Evolutionary conservation across 2,888 invertebrate genomes (phyloP), one percentile per base, ranked within the genome.

Genomic region (Globia sparganii): DNA sequence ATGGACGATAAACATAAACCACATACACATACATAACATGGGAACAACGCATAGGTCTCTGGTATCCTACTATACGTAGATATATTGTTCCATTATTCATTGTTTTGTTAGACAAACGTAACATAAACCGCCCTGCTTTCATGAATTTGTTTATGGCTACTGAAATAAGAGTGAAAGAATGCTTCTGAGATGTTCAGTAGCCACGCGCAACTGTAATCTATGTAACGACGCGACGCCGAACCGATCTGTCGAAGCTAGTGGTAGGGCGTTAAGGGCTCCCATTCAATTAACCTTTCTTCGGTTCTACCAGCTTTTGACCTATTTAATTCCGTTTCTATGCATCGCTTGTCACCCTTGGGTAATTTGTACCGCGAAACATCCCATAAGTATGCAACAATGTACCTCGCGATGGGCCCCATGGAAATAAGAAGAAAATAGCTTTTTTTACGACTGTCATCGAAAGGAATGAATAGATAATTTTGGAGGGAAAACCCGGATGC

Each of bases 281-380:
- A 92, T 94, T 94, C 92, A 92, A 94, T 95, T 94, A 94, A 94
- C 93, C 90, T 93, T 94, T 90, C 89, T 89, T 87, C 89, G 84
- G 82, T 76, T 90, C 77, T 77, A 83, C 88, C 59, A 87, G 87
- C 90, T 91, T 91, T 91, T 93, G 92, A 93, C 92, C 93, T 91
- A 93, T 93, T 94, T 92, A 88, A 91, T 92, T 90, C 84, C 86
- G 91, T 93, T 93, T 89, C 89, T 91, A 93, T 92, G 93, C 93
- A 90, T 88, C 53, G 67, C 72, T 84, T 40, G 78, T 77, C 89
- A 88, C 85, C 87, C 85, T 72, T 75, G 69, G 77, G 83, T 75
- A 80, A 88, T 89, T 86, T 85, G 65, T 71, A 61, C 65, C 67
- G 49, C 67, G 77, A 77, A 79, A 72, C 37, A 79, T 75, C 43